A percentile compares a stretch with the other conserved stretches of the same genome.
Conservation (phyloP, 2,797 vertebrate genomes). For the Chromobotia macracanthus region DNA sequence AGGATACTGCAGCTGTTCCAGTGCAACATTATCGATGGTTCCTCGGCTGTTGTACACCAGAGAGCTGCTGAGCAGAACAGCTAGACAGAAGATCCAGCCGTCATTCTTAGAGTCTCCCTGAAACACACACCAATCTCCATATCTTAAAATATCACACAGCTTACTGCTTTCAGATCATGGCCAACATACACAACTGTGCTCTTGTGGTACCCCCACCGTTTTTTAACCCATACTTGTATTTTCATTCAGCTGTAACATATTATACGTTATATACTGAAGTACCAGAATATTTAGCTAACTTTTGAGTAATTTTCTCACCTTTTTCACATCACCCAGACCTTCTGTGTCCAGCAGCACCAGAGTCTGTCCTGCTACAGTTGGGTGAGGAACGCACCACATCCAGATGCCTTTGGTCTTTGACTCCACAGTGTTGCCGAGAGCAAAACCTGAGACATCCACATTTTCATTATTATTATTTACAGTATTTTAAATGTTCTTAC, state of each 20-base stretch:
- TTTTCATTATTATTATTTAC: not conserved
- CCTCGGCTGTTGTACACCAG: constrained; percentile 69
- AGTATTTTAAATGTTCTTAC: too few species aligned
- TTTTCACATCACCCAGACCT: constrained; percentile 71
- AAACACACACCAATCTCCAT: constrained; percentile 19
- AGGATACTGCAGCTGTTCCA: constrained; percentile 70
- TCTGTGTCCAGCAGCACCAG: constrained; percentile 75
- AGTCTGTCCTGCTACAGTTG: constrained; percentile 38
- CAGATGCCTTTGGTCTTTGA: constrained; percentile 75
- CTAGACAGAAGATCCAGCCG: constrained; percentile 62
- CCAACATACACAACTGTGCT: too few species aligned
- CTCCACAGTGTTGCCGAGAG: constrained; percentile 64
- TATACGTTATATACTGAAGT: too few species aligned
- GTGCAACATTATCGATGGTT: constrained; percentile 66
- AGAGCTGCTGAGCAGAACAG: constrained; percentile 62
- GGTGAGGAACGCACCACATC: constrained; percentile 75
- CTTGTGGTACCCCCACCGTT: too few species aligned
- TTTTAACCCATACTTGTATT: too few species aligned
- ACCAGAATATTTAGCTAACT: too few species aligned
- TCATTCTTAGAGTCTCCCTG: constrained; percentile 69
- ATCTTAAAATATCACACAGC: too few species aligned
- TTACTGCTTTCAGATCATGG: too few species aligned
- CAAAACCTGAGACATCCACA: constrained; percentile 65
- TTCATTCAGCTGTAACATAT: too few species aligned
- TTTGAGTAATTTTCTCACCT: constrained; percentile 28